Conservation (phyloP, 2,113 vertebrate species). For the Alces alces region DNA sequence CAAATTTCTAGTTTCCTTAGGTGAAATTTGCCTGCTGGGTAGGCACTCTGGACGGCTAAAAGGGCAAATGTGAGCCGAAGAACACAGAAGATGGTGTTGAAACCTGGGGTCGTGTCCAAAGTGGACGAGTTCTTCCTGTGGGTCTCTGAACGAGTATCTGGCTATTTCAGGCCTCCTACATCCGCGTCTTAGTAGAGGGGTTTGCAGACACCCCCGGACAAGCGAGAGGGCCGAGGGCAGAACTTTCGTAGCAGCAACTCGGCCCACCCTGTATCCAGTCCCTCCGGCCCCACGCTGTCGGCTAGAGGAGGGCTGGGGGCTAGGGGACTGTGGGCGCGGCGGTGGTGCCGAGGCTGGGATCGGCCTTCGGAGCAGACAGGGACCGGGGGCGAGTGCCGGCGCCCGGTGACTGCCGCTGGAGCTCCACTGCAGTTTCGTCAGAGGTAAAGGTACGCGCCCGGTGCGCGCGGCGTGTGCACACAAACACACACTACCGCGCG, state of each 20-base stretch:
- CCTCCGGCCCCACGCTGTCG: neutral
- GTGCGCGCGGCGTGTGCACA: constrained; percentile 60
- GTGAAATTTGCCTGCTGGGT: neutral
- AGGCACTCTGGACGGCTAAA: neutral
- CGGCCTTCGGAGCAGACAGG: constrained; percentile 72
- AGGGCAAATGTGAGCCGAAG: neutral
- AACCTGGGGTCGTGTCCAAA: neutral
- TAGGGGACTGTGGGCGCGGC: too few relatives aligned
- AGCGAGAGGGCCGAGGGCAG: neutral
- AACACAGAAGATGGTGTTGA: neutral
- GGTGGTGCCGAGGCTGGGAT: constrained; percentile 31
- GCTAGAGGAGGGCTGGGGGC: too few relatives aligned
- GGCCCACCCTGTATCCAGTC: neutral
- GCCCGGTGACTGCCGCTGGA: constrained; percentile 71
- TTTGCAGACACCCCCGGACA: neutral
- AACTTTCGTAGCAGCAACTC: neutral
- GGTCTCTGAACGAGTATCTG: neutral
- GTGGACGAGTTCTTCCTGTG: neutral
- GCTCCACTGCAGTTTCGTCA: constrained; percentile 81
- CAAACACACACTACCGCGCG: neutral
- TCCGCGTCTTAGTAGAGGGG: neutral
- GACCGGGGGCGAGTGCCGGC: constrained; percentile 76
- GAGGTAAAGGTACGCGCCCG: constrained; percentile 81
- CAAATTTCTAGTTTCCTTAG: constrained; percentile 37
- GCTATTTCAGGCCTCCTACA: neutral